These are phyloP conservation scores for Zapus hudsonius DNA, from an alignment of 2,113 vertebrate species.

Conservation along the genomic window DNA sequence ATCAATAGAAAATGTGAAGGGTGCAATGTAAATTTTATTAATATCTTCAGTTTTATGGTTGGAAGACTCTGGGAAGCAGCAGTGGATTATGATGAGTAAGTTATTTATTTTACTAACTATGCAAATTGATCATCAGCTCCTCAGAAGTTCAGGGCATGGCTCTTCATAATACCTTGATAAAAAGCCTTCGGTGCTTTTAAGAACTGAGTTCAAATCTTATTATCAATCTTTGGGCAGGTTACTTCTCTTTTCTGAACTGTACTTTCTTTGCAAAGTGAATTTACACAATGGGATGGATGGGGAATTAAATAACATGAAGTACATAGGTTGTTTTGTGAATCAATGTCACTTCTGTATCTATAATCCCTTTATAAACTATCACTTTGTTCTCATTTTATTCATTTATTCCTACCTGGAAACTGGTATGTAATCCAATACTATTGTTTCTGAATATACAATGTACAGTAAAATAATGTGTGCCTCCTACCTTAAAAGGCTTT, in stretches of 20 bases:
- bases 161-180: background rate
- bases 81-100: background rate
- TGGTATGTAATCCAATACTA: background rate
- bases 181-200: slow-evolving; percentile 15
- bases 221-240: background rate
- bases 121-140: background rate
- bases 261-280: slow-evolving; percentile 7
- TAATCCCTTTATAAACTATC: background rate
- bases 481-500: background rate
- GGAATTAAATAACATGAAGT: background rate
- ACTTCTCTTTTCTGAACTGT: background rate
- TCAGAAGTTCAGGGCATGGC: background rate
- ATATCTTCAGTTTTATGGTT: slow-evolving; percentile 26
- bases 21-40: slow-evolving; percentile 18
- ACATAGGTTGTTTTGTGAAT: background rate
- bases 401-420: background rate
- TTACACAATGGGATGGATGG: background rate
- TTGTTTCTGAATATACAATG: background rate
- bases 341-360: background rate
- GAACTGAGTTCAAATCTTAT: slow-evolving; percentile 11
- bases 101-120: slow-evolving; percentile 27
- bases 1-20: slow-evolving; percentile 54
- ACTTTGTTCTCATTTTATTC: slow-evolving; percentile 5
- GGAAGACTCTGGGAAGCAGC: slow-evolving; percentile 11
- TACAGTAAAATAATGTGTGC: background rate